Base-by-base conservation (phyloP, 1,140 invertebrate genomes). In the Linepithema humile region DNA sequence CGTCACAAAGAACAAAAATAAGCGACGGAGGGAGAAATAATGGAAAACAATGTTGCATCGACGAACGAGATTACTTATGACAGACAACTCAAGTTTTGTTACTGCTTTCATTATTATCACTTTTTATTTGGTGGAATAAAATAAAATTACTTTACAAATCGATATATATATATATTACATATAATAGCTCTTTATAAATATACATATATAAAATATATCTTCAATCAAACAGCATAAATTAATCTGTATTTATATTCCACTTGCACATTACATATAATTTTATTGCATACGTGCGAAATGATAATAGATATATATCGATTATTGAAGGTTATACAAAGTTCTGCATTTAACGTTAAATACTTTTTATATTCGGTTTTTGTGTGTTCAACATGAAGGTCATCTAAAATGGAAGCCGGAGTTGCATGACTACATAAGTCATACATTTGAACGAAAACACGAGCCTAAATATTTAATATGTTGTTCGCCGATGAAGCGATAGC, bases 401-500 rank as follows among this genome's bases (percentile, higher is more conserved):
- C 23, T 35, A 32, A 6, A 64, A 43, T 6, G 15, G 4, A 17
- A 45, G 10, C 29, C 17, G 17, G 4, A 35, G 29, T 3, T 48
- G 29, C n/a, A 15, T 3, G 7, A n/a, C 6, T 40, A n/a, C 48
- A 60, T 73, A n/a, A n/a, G n/a, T 75, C 53, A 73, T 29, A 29
- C 3, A 9, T 23, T 35, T 48, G 38, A 85, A 84, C 74, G 17
- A 84, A 84, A 83, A 84, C 40, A 62, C 65, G 38, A 57, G 57
- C 43, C 50, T 87, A 86, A 87, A 86, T 88, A 75, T 87, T 87
- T 87, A 83, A 87, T 70, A 80, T 29, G 60, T 45, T 29, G 83
- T 48, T 83, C 72, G 32, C 57, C 20, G 55, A 23, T 20, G 29
- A n/a, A 35, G 57, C 55, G 64, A 62, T 69, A 87, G 55, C 62